Evolutionary conservation across 2,113 vertebrate species (phyloP).

Genomic region (Sylvietta virens): DNA sequence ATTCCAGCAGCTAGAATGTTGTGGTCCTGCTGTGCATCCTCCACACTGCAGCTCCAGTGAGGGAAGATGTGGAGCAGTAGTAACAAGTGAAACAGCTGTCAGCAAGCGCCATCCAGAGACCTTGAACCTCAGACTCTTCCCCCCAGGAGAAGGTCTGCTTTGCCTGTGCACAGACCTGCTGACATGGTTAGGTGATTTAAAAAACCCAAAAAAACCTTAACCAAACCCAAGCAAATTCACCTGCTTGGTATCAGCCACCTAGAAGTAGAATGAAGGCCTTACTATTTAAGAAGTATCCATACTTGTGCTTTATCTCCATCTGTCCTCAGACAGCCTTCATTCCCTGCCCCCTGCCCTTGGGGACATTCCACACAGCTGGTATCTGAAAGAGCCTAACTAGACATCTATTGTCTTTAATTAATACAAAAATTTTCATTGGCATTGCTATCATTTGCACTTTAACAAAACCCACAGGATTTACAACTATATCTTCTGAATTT

Average conservation of each 20-base stretch:
- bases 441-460: background rate
- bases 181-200: background rate
- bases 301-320: fast-evolving
- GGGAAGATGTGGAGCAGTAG: background rate
- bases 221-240: background rate
- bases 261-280: background rate
- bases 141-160: background rate
- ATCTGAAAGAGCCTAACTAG: background rate
- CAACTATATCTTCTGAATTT: background rate
- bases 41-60: background rate
- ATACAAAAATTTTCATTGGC: background rate
- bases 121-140: background rate
- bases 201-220: background rate
- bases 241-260: background rate
- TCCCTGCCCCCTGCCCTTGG: too few relatives aligned
- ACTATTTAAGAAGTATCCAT: background rate
- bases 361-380: fast-evolving
- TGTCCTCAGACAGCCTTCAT: background rate
- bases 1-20: background rate
- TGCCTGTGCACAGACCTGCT: background rate
- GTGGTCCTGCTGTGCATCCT: background rate
- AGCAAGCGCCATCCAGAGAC: background rate
- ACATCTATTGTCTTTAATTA: background rate
- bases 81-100: background rate
- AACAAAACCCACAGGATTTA: background rate